These are phyloP conservation scores for Clarias fuscus DNA, from an alignment of 2,797 vertebrate species.

Conservation along the genomic window DNA sequence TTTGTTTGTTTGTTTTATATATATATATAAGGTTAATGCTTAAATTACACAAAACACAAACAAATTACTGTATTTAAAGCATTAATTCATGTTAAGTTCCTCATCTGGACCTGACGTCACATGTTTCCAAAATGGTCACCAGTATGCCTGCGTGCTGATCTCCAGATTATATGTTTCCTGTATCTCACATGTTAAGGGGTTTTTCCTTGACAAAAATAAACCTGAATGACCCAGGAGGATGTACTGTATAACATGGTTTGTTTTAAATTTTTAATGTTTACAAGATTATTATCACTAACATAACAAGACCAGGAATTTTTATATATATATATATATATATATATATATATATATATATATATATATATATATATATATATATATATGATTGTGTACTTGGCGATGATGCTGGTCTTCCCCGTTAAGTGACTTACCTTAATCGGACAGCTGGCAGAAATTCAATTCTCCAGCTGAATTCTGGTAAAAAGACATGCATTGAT, in stretches of 20 bases:
- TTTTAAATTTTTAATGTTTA: not conserved
- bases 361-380: not conserved
- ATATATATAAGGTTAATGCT: not conserved
- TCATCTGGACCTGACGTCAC: not conserved
- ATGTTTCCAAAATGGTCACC: slow-evolving; percentile 26
- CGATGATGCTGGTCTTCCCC: not conserved
- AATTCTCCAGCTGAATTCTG: not conserved
- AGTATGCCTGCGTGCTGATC: slow-evolving; percentile 21
- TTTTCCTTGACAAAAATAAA: slow-evolving; percentile 22
- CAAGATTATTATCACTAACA: not conserved
- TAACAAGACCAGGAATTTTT: not conserved
- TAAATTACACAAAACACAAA: not conserved
- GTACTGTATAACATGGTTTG: not conserved
- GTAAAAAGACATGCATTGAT: not conserved
- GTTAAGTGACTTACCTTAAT: not conserved
- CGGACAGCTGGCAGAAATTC: not conserved
- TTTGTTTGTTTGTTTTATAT: too few relatives aligned
- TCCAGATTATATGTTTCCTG: not conserved
- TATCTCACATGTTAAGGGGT: not conserved
- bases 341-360: too few relatives aligned
- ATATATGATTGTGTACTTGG: not conserved
- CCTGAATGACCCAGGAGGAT: slow-evolving; percentile 8
- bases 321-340: too few relatives aligned
- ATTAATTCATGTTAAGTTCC: slow-evolving; percentile 23
- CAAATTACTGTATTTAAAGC: not conserved